phyloP scores from a whole-genome alignment of 2,113 vertebrate species.

The Mixornis gularis region DNA sequence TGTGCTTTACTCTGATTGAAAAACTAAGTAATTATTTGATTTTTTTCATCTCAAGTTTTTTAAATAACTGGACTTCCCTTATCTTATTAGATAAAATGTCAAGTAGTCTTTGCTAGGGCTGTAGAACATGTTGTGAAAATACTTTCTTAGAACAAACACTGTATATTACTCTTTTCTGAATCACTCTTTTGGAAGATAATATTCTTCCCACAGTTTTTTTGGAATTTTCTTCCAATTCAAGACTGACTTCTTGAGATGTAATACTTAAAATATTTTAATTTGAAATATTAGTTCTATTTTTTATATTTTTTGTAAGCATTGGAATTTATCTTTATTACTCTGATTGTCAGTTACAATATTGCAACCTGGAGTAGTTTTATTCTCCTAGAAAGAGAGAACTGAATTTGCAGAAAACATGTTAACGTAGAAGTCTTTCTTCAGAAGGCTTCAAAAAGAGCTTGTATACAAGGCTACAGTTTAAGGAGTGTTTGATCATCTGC shows the following conservation, averaged over 20 bases:
- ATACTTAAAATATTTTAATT: not conserved
- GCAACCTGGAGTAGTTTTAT: not conserved
- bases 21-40: not conserved
- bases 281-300: not conserved
- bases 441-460: not conserved
- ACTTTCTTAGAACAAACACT: not conserved
- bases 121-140: not conserved
- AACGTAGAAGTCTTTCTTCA: not conserved
- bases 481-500: not conserved
- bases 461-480: not conserved
- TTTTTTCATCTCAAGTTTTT: not conserved
- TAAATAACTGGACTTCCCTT: not conserved
- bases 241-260: not conserved
- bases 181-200: not conserved
- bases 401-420: not conserved
- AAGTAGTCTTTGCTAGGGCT: not conserved
- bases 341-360: not conserved
- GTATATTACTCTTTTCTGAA: not conserved
- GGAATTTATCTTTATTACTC: not conserved
- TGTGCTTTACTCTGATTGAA: not conserved
- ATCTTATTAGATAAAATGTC: not conserved
- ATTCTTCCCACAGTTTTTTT: not conserved
- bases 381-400: not conserved
- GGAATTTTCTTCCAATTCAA: not conserved
- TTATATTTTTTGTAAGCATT: not conserved